These are phyloP conservation scores for Pogonomyrmex californicus DNA, from an alignment of 1,140 invertebrate species.

Conservation along the genomic window DNA sequence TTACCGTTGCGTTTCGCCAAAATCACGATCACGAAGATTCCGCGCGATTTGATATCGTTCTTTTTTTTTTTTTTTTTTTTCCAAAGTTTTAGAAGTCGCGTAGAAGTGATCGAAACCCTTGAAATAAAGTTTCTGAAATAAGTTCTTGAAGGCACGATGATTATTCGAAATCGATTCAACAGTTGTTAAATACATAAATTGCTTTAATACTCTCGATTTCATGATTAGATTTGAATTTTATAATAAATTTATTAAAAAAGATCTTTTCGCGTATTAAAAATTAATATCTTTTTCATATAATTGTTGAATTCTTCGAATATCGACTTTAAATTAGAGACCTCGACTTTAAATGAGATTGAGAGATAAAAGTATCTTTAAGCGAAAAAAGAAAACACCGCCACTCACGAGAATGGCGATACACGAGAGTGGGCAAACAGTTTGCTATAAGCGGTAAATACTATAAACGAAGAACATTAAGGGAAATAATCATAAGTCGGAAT, in stretches of 20 bases:
- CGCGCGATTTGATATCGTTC: not conserved
- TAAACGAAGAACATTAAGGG: conserved; percentile 12
- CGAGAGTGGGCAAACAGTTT: not conserved
- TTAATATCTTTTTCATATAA: not conserved
- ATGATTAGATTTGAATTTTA: not conserved
- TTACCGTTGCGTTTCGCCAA: not conserved
- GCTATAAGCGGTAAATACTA: not conserved
- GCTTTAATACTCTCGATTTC: not conserved
- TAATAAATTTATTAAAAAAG: not conserved
- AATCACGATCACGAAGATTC: not conserved
- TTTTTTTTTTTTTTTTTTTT: not conserved
- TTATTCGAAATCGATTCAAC: not conserved
- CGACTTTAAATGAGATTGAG: not conserved
- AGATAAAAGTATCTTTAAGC: not conserved
- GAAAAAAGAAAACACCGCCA: not conserved
- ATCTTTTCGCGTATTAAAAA: not conserved
- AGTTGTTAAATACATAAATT: not conserved
- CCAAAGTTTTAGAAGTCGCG: not conserved
- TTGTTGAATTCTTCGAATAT: not conserved
- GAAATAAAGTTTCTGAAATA: not conserved
- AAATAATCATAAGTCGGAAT: conserved; percentile 24
- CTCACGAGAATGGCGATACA: not conserved
- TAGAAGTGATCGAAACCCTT: not conserved
- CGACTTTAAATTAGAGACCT: not conserved
- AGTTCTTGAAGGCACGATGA: not conserved